phyloP scores from a whole-genome alignment of 2,888 invertebrate species.

The Rhagonycha lutea region DNA sequence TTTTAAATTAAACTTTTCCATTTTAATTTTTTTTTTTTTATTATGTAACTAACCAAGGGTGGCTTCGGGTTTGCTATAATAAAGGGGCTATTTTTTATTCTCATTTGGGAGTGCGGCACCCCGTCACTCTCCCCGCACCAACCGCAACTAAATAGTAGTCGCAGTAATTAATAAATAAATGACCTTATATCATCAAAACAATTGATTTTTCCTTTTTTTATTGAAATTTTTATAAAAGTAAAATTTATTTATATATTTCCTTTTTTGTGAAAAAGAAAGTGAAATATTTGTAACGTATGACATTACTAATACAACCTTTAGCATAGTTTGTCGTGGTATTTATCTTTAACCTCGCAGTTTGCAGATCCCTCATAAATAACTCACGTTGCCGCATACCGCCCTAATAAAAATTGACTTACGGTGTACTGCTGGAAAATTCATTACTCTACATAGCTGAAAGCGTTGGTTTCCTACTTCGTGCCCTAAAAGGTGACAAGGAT shows the following conservation, averaged over 20 bases:
- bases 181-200: too few relatives aligned
- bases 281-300: conserved; percentile 5
- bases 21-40: too few relatives aligned
- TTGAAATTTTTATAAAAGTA: neutral
- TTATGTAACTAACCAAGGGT: neutral
- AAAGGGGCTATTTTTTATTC: too few relatives aligned
- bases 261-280: neutral
- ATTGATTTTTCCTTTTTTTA: neutral
- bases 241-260: neutral
- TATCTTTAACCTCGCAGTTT: conserved; percentile 32
- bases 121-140: too few relatives aligned
- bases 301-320: conserved; percentile 13
- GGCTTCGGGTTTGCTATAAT: too few relatives aligned
- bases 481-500: conserved; percentile 17
- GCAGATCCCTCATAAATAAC: conserved; percentile 34
- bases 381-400: conserved; percentile 31
- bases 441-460: conserved; percentile 34
- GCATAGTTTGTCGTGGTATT: conserved; percentile 37
- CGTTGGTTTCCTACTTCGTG: conserved; percentile 25
- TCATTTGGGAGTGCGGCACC: too few relatives aligned
- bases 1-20: neutral
- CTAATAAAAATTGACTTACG: conserved; percentile 39
- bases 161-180: too few relatives aligned
- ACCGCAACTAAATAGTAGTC: too few relatives aligned
- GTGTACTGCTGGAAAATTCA: conserved; percentile 37